Conservation (phyloP, 2,797 vertebrate species). For the Enteromius trimaculatus region DNA sequence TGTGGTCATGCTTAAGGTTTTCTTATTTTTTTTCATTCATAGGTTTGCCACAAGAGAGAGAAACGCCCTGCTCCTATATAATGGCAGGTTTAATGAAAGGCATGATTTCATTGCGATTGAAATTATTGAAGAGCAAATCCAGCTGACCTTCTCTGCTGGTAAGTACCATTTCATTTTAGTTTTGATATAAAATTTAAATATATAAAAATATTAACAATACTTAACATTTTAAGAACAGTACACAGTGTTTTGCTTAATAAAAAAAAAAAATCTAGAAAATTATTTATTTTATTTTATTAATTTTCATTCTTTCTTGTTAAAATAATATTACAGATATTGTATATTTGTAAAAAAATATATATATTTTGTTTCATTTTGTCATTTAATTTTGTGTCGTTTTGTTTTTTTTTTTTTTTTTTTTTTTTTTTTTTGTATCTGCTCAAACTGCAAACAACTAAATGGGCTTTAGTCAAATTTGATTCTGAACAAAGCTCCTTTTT, state of each 20-base stretch:
- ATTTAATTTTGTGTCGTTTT: too few relatives aligned
- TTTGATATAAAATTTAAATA: not conserved
- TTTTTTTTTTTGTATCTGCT: not conserved
- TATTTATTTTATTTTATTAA: not conserved
- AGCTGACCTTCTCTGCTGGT: conserved; percentile 91
- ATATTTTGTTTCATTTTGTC: not conserved
- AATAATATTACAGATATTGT: not conserved
- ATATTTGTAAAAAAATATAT: too few relatives aligned
- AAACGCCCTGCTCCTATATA: conserved; percentile 85
- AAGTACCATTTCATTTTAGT: conserved; percentile 43
- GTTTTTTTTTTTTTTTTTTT: not conserved
- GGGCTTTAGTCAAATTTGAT: not conserved
- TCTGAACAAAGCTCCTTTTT: conserved; percentile 6
- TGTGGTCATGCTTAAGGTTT: not conserved
- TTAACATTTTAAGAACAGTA: not conserved
- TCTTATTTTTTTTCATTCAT: not conserved
- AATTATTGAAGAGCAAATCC: conserved; percentile 86
- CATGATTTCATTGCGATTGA: conserved; percentile 91
- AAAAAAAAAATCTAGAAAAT: too few relatives aligned
- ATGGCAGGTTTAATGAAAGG: conserved; percentile 88
- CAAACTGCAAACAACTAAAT: not conserved
- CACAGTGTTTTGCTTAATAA: not conserved
- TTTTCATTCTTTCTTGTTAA: not conserved
- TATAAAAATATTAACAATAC: not conserved
- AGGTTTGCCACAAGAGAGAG: conserved; percentile 87